Conservation (phyloP, 2,797 vertebrate genomes). For the Spinus olivaceus region DNA sequence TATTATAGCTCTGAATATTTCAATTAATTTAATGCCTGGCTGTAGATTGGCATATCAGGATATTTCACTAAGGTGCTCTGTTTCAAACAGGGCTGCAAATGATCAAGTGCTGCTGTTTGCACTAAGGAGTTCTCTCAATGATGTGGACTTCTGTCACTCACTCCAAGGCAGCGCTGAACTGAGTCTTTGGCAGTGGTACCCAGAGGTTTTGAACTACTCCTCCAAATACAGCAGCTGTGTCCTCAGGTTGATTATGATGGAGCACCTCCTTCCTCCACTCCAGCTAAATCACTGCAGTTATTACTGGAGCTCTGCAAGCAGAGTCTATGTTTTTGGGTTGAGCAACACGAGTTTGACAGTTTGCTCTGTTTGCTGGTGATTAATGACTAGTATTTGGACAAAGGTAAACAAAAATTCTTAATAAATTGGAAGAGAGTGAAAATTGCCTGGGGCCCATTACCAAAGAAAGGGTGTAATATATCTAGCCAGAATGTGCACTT, state of each 20-base stretch:
- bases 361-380: constrained; percentile 5
- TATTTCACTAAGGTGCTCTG: not conserved
- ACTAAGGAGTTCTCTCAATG: not conserved
- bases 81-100: not conserved
- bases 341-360: not conserved
- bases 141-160: not conserved
- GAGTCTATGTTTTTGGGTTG: not conserved
- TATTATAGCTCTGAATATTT: not conserved
- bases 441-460: not conserved
- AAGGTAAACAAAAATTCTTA: constrained; percentile 41
- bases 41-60: not conserved
- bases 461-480: constrained; percentile 11
- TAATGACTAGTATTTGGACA: constrained; percentile 39
- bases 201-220: not conserved
- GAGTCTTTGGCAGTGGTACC: not conserved
- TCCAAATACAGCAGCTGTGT: not conserved
- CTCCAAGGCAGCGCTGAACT: not conserved
- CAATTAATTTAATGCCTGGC: not conserved
- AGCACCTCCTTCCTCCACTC: not conserved
- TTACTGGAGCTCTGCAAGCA: not conserved
- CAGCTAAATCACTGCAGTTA: not conserved
- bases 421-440: constrained; percentile 35
- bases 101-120: not conserved
- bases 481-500: not conserved
- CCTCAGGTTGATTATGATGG: not conserved